Evolutionary conservation across 2,113 vertebrate species (phyloP), one percentile per base, ranked within the genome.

Genomic region (Halichoerus grypus): DNA sequence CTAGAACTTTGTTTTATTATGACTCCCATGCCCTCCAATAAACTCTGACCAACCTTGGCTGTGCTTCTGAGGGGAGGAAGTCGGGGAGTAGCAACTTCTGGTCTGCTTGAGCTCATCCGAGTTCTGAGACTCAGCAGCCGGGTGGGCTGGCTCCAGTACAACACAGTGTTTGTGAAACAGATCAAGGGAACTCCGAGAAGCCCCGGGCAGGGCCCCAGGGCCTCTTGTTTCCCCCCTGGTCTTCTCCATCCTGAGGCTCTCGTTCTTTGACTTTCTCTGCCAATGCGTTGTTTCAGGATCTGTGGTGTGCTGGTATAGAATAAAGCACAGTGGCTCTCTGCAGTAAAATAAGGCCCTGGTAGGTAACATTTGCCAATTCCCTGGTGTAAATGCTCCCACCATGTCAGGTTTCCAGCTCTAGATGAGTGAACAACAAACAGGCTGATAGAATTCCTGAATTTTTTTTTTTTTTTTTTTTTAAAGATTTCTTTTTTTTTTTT

Each of bases 11-110:
- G 61, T 49, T 57, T 69, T 24, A 21, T 6, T 7, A 7, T 59
- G 76, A 2, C 82, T 33, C 67, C 65, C 2, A 2, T 84, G 74
- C n/a, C 91, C n/a, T 88, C 33, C 36, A 98, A 97, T 97, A 98
- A 98, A 98, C 33, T 31, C 72, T 53, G 39, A 84, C 24, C 13
- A 15, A 63, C 39, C 12, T 36, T 65, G 31, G 67, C 86, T 81
- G 4, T 90, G 79, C 53, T 79, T 94, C 81, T 95, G 33, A 33
- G 36, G 31, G 74, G 63, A 59, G 49, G 67, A 14, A 18, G 49
- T 3, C 10, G 53, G 46, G 4, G 36, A 46, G 28, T 31, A 51
- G 61, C 5, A 9, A 36, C 91, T 79, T 89, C n/a, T 59, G 63
- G 57, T 49, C 55, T 59, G 0, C 79, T 9, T 22, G 24, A 53